Percentiles rank a stretch among this genome's conserved stretches.
Conservation (phyloP, 1,140 invertebrate species). For the Zaprionus nigranus region DNA sequence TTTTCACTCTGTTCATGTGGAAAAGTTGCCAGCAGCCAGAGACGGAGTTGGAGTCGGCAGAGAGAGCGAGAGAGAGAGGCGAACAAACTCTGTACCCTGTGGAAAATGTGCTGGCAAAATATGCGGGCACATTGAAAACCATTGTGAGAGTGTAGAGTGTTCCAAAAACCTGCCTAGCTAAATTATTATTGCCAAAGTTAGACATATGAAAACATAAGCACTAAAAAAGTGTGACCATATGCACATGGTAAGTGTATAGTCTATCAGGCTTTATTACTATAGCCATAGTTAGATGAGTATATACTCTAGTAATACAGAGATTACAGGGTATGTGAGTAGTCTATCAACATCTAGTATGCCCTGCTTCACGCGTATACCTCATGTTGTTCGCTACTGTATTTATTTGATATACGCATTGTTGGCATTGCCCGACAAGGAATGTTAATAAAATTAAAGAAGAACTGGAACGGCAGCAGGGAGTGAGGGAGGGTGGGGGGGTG, state of each 20-base stretch:
- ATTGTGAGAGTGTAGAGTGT: no score
- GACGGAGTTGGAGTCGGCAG: not conserved
- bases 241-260: no score
- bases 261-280: no score
- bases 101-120: not conserved
- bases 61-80: constrained; percentile 22
- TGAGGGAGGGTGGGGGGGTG: not conserved
- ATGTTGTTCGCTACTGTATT: constrained; percentile 26
- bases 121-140: not conserved
- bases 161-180: no score
- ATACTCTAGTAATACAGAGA: no score
- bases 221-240: no score
- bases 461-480: no score
- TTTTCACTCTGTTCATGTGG: constrained; percentile 68
- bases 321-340: not conserved
- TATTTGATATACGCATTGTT: constrained; percentile 53
- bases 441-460: constrained; percentile 39
- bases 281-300: no score
- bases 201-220: no score
- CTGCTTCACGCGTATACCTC: not conserved
- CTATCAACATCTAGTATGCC: not conserved
- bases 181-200: no score
- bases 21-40: constrained; percentile 54
- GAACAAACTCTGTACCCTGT: constrained; percentile 42
- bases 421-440: constrained; percentile 25